Evolutionary conservation across 2,888 invertebrate species (phyloP).

Genomic region (Gnatocerus cornutus): DNA sequence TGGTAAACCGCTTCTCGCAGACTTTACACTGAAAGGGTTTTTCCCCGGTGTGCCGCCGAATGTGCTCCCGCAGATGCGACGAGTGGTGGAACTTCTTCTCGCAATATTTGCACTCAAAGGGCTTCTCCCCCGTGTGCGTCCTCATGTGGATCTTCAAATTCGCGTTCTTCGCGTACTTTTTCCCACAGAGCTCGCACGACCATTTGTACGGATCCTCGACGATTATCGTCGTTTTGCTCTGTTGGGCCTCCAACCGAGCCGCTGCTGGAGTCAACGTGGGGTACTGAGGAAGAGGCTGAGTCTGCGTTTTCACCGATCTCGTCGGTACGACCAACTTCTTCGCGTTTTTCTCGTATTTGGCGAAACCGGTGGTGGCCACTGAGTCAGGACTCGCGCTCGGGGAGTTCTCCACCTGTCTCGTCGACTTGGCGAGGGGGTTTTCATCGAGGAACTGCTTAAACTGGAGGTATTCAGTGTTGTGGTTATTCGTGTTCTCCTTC

Average conservation of each 20-base stretch:
- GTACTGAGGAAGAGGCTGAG: slow-evolving; percentile 51
- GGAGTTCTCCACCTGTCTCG: slow-evolving; percentile 28
- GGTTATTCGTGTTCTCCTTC: neutral
- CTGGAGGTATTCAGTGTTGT: slow-evolving; percentile 22
- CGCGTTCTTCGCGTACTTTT: slow-evolving; percentile 61
- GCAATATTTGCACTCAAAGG: slow-evolving; percentile 62
- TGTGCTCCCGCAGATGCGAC: slow-evolving; percentile 61
- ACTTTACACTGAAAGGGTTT: slow-evolving; percentile 62
- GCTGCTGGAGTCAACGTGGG: slow-evolving; percentile 49
- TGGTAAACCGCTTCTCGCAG: slow-evolving; percentile 61
- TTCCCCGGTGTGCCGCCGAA: slow-evolving; percentile 61
- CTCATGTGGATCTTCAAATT: slow-evolving; percentile 62
- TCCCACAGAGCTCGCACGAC: slow-evolving; percentile 58
- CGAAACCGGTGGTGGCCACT: slow-evolving; percentile 50
- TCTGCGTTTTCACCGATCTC: slow-evolving; percentile 50
- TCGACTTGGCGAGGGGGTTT: slow-evolving; percentile 5
- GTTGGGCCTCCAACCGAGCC: slow-evolving; percentile 48
- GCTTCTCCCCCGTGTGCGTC: slow-evolving; percentile 56
- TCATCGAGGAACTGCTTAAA: slow-evolving; percentile 42
- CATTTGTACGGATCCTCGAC: slow-evolving; percentile 52
- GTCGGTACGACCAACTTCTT: slow-evolving; percentile 43
- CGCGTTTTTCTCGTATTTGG: slow-evolving; percentile 36
- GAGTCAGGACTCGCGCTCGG: slow-evolving; percentile 46
- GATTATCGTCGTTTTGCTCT: slow-evolving; percentile 48
- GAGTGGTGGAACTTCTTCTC: slow-evolving; percentile 63